phyloP scores from a whole-genome alignment of 2,113 vertebrate species.

The Pipa parva region DNA sequence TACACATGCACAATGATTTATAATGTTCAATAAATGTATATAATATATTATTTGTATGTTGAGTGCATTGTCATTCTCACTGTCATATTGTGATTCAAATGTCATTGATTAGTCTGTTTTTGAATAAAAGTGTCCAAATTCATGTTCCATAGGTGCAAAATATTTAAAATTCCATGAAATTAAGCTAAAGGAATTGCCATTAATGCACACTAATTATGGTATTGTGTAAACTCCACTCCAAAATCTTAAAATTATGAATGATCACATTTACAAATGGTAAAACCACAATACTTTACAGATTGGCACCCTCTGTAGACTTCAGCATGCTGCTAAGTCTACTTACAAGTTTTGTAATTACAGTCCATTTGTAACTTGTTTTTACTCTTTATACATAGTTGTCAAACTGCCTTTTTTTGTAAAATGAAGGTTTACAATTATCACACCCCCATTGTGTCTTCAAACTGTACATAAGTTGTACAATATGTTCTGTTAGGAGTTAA shows the following conservation, averaged over 20 bases:
- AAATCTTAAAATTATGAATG: no score
- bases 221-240: no score
- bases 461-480: conserved; percentile 65
- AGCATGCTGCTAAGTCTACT: conserved; percentile 63
- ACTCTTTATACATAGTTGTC: conserved; percentile 99
- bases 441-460: conserved; percentile 90
- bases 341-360: conserved; percentile 91
- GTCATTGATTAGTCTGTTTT: conserved; percentile 43
- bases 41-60: conserved; percentile 64
- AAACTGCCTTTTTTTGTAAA: conserved; percentile 99
- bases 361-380: conserved; percentile 99
- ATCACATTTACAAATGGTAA: no score
- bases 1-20: conserved; percentile 86
- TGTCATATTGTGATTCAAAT: conserved; percentile 46
- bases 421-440: conserved; percentile 71
- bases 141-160: no score
- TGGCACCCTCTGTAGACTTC: conserved; percentile 33
- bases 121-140: not conserved
- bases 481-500: conserved; percentile 77
- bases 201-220: no score
- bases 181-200: no score
- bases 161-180: no score
- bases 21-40: conserved; percentile 71
- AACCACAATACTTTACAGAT: conserved; percentile 13
- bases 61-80: conserved; percentile 61